Conservation (phyloP, 1,140 invertebrate species). For the Solen grandis region DNA sequence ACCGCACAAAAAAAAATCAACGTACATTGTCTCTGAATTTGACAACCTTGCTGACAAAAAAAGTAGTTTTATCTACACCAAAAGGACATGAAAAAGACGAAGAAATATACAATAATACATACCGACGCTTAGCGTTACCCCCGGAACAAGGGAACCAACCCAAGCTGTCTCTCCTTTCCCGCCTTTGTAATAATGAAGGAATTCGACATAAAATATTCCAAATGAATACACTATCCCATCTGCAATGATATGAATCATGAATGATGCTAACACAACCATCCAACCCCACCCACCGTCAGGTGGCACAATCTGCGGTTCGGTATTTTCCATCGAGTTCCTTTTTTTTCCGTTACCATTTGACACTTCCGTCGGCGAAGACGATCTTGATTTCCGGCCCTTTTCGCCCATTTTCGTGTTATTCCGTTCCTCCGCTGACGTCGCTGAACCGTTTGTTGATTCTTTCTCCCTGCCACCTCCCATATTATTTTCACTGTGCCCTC, state of each 20-base stretch:
- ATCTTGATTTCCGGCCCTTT: neutral
- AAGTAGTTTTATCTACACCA: too few species aligned
- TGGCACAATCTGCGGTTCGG: conserved; percentile 14
- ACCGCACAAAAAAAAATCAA: too few species aligned
- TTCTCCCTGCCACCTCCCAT: conserved; percentile 44
- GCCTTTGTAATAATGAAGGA: conserved; percentile 90
- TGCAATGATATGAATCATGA: conserved; percentile 99
- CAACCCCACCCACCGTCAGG: conserved; percentile 87
- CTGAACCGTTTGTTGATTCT: too few species aligned
- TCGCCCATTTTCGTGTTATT: conserved; percentile 21
- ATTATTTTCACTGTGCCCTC: neutral
- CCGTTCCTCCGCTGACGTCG: too few species aligned
- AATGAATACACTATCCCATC: conserved; percentile 87
- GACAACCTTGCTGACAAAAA: too few species aligned
- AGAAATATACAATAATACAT: too few species aligned
- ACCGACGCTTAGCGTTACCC: conserved; percentile 75
- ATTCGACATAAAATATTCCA: conserved; percentile 83
- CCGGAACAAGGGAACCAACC: conserved; percentile 81
- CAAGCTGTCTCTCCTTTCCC: conserved; percentile 94
- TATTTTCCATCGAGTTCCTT: neutral
- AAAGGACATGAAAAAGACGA: too few species aligned
- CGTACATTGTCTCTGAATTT: too few species aligned
- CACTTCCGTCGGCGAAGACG: too few species aligned
- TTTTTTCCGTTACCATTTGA: neutral
- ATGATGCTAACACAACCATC: conserved; percentile 97